Conservation (phyloP, 2,888 invertebrate genomes). For the Phrixothrix hirtus region DNA sequence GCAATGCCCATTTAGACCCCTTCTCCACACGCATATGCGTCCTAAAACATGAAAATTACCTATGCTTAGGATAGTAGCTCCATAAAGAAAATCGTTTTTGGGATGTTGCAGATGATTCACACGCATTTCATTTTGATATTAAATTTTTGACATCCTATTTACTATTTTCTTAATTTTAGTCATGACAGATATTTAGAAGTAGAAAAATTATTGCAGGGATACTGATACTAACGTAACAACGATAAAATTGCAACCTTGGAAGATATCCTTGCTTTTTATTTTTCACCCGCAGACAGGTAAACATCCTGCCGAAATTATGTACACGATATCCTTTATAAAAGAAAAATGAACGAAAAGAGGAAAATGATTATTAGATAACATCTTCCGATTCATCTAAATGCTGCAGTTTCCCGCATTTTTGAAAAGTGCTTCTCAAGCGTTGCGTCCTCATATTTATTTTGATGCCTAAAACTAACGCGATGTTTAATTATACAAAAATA, state of each 20-base stretch:
- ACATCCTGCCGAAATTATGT: not conserved
- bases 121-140: constrained; percentile 14
- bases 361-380: not conserved
- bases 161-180: not conserved
- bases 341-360: not conserved
- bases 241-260: not conserved
- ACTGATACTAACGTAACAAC: not conserved
- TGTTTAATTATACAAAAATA: too few species aligned
- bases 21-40: constrained; percentile 10
- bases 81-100: constrained; percentile 20
- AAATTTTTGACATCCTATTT: constrained; percentile 9
- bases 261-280: not conserved
- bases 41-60: not conserved
- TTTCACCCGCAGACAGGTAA: not conserved
- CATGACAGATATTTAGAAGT: too few species aligned
- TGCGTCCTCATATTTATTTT: not conserved
- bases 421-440: too few species aligned
- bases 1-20: constrained; percentile 2
- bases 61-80: not conserved
- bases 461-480: constrained; percentile 1
- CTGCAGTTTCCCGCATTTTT: not conserved
- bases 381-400: not conserved
- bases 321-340: not conserved
- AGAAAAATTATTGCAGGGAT: too few species aligned
- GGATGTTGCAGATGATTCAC: constrained; percentile 23